Evolutionary conservation across 2,888 invertebrate species (phyloP).

Genomic region (Xanthorhoe spadicearia): DNA sequence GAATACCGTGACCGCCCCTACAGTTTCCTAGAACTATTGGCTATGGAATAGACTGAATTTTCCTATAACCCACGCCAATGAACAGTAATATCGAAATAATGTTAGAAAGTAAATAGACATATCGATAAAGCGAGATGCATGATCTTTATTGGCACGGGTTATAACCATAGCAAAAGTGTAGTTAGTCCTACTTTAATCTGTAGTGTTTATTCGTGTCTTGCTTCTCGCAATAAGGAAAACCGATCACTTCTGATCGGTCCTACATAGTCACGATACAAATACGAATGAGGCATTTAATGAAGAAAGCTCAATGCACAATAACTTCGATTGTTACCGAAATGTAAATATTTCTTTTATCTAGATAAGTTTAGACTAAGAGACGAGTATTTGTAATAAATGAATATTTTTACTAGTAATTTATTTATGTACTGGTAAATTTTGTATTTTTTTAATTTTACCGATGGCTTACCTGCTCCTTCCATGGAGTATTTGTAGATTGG

Average conservation of each 20-base stretch:
- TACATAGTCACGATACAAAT: slow-evolving; percentile 53
- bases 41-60: slow-evolving; percentile 76
- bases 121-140: background rate
- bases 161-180: slow-evolving; percentile 9
- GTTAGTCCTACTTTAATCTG: slow-evolving; percentile 49
- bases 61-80: slow-evolving; percentile 29
- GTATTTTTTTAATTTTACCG: background rate
- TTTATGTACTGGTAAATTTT: slow-evolving; percentile 6
- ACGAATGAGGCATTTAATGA: slow-evolving; percentile 63
- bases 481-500: slow-evolving; percentile 95
- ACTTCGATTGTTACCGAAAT: slow-evolving; percentile 56
- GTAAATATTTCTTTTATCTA: slow-evolving; percentile 75
- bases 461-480: slow-evolving; percentile 86
- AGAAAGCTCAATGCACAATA: slow-evolving; percentile 42
- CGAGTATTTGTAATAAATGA: slow-evolving; percentile 59
- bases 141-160: slow-evolving; percentile 22
- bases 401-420: slow-evolving; percentile 38
- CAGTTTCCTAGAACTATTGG: slow-evolving; percentile 75
- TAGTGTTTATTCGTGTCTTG: slow-evolving; percentile 51
- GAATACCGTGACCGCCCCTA: slow-evolving; percentile 61
- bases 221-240: slow-evolving; percentile 48
- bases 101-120: background rate
- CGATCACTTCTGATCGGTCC: slow-evolving; percentile 15
- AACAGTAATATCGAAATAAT: slow-evolving; percentile 1
- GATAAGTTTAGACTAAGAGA: slow-evolving; percentile 69